phyloP scores from a whole-genome alignment of 2,888 invertebrate genomes.

The Cryptocheilus praepositus region DNA sequence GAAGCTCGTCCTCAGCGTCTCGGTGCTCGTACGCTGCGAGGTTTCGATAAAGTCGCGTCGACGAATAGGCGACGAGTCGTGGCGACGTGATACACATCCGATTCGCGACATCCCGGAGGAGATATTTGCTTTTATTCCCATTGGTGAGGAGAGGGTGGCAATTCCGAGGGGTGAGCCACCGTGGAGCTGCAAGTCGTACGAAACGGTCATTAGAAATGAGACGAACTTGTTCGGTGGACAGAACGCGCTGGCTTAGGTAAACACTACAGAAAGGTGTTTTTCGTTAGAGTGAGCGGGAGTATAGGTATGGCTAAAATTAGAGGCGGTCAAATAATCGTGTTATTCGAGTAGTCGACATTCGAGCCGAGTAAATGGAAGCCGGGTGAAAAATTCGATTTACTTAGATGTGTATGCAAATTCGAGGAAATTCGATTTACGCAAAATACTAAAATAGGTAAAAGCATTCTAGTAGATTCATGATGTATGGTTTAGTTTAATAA shows the following conservation, averaged over 20 bases:
- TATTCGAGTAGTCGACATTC: no score
- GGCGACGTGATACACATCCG: conserved; percentile 10
- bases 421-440: no score
- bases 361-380: no score
- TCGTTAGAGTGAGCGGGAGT: conserved; percentile 18
- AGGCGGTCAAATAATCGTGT: no score
- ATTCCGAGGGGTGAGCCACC: conserved; percentile 97
- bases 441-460: no score
- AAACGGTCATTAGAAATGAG: conserved; percentile 50
- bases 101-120: conserved; percentile 45
- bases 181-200: conserved; percentile 87
- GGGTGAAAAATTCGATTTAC: no score
- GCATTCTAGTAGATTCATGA: no score
- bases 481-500: no score
- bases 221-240: not conserved
- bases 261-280: conserved; percentile 12
- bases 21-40: not conserved
- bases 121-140: conserved; percentile 86
- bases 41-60: conserved; percentile 30
- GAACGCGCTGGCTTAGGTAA: not conserved
- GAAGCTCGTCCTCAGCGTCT: no score
- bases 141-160: conserved; percentile 98
- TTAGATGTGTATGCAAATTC: no score
- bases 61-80: conserved; percentile 23
- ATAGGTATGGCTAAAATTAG: conserved; percentile 11